Evolutionary conservation across 2,888 invertebrate species (phyloP), one percentile per base, ranked within the genome.

Genomic region (Conchocele bisecta): DNA sequence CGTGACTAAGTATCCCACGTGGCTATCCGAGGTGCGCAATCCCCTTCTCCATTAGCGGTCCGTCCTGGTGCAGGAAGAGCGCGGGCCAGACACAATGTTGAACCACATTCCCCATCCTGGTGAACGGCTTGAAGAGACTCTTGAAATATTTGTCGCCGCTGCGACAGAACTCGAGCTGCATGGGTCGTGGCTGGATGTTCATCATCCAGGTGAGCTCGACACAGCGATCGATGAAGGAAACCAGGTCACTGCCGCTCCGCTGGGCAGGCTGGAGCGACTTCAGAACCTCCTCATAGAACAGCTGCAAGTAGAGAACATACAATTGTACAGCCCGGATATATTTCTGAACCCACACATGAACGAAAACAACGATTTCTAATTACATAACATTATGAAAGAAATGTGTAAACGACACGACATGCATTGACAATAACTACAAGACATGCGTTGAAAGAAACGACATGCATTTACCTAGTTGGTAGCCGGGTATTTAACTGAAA

Each of bases 41-140:
- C 6, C 77, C 77, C 42, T 77, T 77, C 56, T 63, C 66, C 59
- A 77, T 67, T 11, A 77, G 41, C 17, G 63, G 59, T 1, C 77
- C 73, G 33, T 73, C 57, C 57, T 70, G 73, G 41, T 59, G 48
- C 22, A 70, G 39, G 33, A 64, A 70, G 35, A 77, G 54, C 1
- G 73, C 73, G 4, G 77, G 77, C 73, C 73, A 77, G 15, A 77
- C 73, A 37, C 77, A 77, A 42, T 64, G 63, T 41, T 73, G 73
- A 5, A 77, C 73, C 7, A 35, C 22, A 15, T 63, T 70, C n/a
- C 77, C 77, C 29, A 29, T 64, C n/a, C 66, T 63, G 13, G 77
- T 73, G 24, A 73, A 73, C n/a, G 77, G 67, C 44, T 59, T 39
- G 57, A 64, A 77, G 3, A 64, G 24, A n/a, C 58, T 54, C 11